Evolutionary conservation across 2,888 invertebrate species (phyloP).

Genomic region (Mythimna ferrago): DNA sequence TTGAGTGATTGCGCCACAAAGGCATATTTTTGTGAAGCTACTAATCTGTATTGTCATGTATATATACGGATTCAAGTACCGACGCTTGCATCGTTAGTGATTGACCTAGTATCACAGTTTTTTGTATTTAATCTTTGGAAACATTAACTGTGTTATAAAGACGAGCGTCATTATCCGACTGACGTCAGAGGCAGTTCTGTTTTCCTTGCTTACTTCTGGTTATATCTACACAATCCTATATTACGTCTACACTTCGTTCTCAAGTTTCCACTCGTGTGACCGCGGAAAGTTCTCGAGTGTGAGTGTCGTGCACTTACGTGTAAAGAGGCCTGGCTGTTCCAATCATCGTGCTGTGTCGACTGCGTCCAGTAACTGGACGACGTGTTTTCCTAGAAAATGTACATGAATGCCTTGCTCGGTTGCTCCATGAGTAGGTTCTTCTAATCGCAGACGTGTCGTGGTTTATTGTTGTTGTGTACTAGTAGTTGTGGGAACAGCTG

Average conservation of each 20-base stretch:
- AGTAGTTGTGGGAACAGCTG: too few species aligned
- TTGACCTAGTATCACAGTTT: neutral
- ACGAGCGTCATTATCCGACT: neutral
- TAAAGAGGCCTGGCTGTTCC: neutral
- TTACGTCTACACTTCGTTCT: neutral
- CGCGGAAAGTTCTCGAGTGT: too few species aligned
- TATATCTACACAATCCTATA: too few species aligned
- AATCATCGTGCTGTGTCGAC: neutral
- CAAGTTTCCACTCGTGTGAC: neutral
- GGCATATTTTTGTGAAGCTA: neutral
- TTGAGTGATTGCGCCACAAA: conserved; percentile 10
- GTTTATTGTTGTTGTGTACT: neutral
- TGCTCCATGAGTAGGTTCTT: neutral
- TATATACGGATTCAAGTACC: neutral
- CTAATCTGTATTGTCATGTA: neutral
- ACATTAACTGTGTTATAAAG: neutral
- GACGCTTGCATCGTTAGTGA: neutral
- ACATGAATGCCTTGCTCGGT: neutral
- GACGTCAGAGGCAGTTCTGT: neutral
- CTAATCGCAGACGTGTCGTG: neutral
- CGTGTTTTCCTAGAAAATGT: conserved; percentile 9
- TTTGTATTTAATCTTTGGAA: neutral
- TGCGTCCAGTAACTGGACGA: conserved; percentile 8
- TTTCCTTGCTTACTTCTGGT: neutral
- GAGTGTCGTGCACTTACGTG: neutral